phyloP scores from a whole-genome alignment of 37 sponge, comb jelly and placozoan species.

The Oopsacas minuta region DNA sequence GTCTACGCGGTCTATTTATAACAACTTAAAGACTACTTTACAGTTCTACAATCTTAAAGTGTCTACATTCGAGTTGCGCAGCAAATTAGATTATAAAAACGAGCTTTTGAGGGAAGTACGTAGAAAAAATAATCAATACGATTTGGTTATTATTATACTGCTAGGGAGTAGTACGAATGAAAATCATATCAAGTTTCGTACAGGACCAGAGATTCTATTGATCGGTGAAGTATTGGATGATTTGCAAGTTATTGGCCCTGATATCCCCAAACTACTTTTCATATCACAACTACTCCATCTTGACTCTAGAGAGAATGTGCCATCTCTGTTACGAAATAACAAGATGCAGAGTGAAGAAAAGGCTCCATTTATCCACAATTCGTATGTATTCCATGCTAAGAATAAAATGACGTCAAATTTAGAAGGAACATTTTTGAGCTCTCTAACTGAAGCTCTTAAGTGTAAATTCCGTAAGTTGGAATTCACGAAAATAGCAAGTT shows the following conservation, averaged over 20 bases:
- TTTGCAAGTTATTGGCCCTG: not conserved
- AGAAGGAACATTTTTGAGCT: not conserved
- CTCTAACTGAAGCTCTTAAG: not conserved
- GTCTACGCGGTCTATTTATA: not conserved
- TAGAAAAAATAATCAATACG: not conserved
- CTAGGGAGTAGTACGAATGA: not conserved
- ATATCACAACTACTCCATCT: not conserved
- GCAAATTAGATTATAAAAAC: not conserved
- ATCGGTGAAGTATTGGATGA: not conserved
- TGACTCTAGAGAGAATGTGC: not conserved
- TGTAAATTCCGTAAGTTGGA: constrained; percentile 7
- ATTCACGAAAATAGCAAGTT: not conserved
- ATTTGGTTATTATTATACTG: not conserved
- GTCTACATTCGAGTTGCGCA: not conserved
- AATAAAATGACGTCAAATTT: not conserved
- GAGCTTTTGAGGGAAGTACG: not conserved
- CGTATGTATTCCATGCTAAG: not conserved
- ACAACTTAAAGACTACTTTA: not conserved
- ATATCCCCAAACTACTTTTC: not conserved
- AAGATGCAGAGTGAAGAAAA: not conserved
- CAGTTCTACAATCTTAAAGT: not conserved
- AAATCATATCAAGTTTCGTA: not conserved
- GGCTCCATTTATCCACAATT: not conserved
- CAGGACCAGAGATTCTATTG: not conserved
- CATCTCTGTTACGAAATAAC: not conserved